phyloP scores from a whole-genome alignment of 2,797 vertebrate genomes.

The Adelosebastes latens region DNA sequence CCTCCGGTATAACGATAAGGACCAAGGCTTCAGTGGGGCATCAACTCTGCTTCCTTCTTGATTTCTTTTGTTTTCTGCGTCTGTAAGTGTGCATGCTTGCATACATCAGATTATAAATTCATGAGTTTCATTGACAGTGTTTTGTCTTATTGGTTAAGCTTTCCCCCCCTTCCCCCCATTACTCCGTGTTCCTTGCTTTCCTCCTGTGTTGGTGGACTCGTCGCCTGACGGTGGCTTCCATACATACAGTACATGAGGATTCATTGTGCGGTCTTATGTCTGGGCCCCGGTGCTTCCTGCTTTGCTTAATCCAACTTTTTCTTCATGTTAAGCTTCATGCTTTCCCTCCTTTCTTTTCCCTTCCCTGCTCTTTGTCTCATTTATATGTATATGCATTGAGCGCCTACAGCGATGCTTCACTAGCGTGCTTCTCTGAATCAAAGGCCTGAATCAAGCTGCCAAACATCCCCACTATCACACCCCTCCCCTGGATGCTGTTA shows the following conservation, averaged over 20 bases:
- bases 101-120: slow-evolving; percentile 11
- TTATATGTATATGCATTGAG: slow-evolving; percentile 78
- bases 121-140: not conserved
- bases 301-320: slow-evolving; percentile 80
- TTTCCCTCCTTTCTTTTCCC: slow-evolving; percentile 53
- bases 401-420: slow-evolving; percentile 74
- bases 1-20: not conserved
- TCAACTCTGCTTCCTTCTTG: slow-evolving; percentile 26
- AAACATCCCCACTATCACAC: slow-evolving; percentile 46
- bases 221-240: not conserved
- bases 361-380: slow-evolving; percentile 61
- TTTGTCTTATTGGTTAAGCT: slow-evolving; percentile 9
- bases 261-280: slow-evolving; percentile 44
- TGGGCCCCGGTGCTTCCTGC: slow-evolving; percentile 49
- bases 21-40: slow-evolving; percentile 29
- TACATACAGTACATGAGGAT: slow-evolving; percentile 39
- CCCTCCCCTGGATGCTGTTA: slow-evolving; percentile 35
- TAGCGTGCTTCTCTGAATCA: slow-evolving; percentile 62
- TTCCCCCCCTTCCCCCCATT: not conserved
- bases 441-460: slow-evolving; percentile 61
- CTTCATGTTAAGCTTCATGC: slow-evolving; percentile 74
- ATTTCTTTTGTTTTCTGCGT: not conserved
- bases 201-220: slow-evolving; percentile 18
- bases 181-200: not conserved
- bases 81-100: not conserved